Conservation (phyloP, 2,888 invertebrate species). For the Dendrolimus houi region DNA sequence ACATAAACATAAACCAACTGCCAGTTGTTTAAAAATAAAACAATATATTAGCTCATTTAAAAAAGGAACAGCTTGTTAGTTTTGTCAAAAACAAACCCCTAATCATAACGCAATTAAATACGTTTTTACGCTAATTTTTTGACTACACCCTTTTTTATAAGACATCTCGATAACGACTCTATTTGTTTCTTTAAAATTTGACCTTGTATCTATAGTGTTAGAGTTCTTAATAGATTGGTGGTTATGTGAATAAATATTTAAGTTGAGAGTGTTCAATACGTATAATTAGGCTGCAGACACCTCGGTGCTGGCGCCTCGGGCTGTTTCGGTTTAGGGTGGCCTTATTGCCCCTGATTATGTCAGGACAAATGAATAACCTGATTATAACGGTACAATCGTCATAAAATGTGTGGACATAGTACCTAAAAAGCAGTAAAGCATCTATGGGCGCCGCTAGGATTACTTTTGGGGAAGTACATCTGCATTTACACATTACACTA, state of each 20-base stretch:
- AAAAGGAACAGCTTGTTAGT: constrained; percentile 49
- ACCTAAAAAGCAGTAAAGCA: too few relatives aligned
- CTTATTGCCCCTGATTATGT: constrained; percentile 11
- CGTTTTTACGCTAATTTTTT: constrained; percentile 71
- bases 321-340: constrained; percentile 31
- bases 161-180: constrained; percentile 9
- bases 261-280: constrained; percentile 52
- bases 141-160: constrained; percentile 9
- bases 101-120: constrained; percentile 71
- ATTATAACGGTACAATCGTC: too few relatives aligned
- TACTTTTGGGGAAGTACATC: too few relatives aligned
- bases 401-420: too few relatives aligned
- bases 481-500: too few relatives aligned
- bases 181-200: neutral
- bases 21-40: neutral
- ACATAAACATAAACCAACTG: neutral
- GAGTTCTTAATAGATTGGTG: constrained; percentile 1
- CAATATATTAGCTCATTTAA: neutral
- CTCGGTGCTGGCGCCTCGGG: constrained; percentile 64
- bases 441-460: too few relatives aligned
- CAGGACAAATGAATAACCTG: neutral
- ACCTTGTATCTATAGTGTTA: neutral
- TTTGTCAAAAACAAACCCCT: constrained; percentile 59
- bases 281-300: constrained; percentile 72
- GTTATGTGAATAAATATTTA: constrained; percentile 49